A percentile compares a stretch with the other conserved stretches of the same genome.
Evolutionary conservation across 2,888 invertebrate genomes (phyloP).

Genomic region (Epicampocera succincta): DNA sequence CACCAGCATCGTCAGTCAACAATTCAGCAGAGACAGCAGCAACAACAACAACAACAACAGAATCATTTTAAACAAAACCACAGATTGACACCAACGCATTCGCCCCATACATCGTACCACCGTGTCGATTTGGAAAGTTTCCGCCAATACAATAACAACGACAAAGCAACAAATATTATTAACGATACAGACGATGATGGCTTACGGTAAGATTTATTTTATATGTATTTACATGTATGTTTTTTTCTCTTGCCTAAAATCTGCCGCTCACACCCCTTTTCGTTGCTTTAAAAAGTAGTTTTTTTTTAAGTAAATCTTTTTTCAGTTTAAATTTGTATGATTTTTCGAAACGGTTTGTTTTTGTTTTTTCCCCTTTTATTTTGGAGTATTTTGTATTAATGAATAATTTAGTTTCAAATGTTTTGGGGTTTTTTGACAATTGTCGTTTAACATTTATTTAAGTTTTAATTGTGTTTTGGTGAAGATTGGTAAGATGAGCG

Average conservation of each 20-base stretch:
- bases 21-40: conserved; percentile 25
- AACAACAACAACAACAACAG: conserved; percentile 38
- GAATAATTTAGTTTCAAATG: conserved; percentile 64
- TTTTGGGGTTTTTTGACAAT: conserved; percentile 53
- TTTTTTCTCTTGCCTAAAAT: conserved; percentile 21
- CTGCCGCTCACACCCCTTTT: neutral
- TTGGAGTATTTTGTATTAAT: conserved; percentile 40
- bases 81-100: conserved; percentile 72
- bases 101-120: conserved; percentile 68
- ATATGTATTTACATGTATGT: neutral
- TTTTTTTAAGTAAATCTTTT: conserved; percentile 6
- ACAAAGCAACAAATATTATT: conserved; percentile 43
- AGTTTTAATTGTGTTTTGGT: conserved; percentile 67
- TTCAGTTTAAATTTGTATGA: conserved; percentile 34
- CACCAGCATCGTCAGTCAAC: conserved; percentile 58
- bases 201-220: conserved; percentile 76
- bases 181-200: conserved; percentile 73
- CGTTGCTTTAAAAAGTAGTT: neutral
- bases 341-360: conserved; percentile 41
- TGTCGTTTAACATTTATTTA: conserved; percentile 63
- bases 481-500: conserved; percentile 63
- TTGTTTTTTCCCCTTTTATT: conserved; percentile 1
- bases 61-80: conserved; percentile 63
- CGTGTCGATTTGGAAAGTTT: conserved; percentile 79
- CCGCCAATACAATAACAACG: conserved; percentile 77